phyloP scores from a whole-genome alignment of 2,888 invertebrate species.

The Dicyrtoma fusca region DNA sequence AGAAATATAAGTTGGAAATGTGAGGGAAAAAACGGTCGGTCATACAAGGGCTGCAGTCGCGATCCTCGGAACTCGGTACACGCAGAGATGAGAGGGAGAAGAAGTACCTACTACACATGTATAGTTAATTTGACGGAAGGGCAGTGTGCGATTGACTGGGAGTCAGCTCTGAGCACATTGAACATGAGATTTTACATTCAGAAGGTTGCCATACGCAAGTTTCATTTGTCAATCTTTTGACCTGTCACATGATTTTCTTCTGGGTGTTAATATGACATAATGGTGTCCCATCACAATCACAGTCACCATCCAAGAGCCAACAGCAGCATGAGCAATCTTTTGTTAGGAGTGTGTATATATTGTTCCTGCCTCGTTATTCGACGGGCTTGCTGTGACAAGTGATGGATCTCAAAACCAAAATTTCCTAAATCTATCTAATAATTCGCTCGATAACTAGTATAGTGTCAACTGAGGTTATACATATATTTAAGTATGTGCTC shows the following conservation, averaged over 20 bases:
- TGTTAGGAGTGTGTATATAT: slow-evolving; percentile 24
- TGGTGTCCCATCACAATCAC: slow-evolving; percentile 21
- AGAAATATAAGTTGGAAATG: neutral
- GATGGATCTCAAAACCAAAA: slow-evolving; percentile 37
- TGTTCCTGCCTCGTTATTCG: slow-evolving; percentile 21
- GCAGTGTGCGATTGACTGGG: neutral
- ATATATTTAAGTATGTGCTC: too few relatives aligned
- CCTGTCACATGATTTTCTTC: slow-evolving; percentile 42
- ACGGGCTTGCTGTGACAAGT: slow-evolving; percentile 31
- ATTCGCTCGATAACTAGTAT: too few relatives aligned
- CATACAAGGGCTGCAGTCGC: too few relatives aligned
- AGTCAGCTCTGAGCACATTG: too few relatives aligned
- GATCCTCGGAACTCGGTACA: too few relatives aligned
- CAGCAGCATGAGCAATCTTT: slow-evolving; percentile 10
- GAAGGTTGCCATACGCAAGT: neutral
- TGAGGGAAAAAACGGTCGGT: too few relatives aligned
- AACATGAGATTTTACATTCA: too few relatives aligned
- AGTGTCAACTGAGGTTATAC: too few relatives aligned
- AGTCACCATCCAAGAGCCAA: neutral
- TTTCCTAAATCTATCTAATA: slow-evolving; percentile 17
- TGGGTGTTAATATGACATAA: slow-evolving; percentile 37
- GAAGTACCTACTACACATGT: neutral
- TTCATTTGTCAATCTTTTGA: slow-evolving; percentile 45
- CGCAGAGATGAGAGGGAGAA: neutral
- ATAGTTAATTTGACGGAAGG: too few relatives aligned